Conservation (phyloP, 2,113 vertebrate species). For the Microcebus jonahi region DNA sequence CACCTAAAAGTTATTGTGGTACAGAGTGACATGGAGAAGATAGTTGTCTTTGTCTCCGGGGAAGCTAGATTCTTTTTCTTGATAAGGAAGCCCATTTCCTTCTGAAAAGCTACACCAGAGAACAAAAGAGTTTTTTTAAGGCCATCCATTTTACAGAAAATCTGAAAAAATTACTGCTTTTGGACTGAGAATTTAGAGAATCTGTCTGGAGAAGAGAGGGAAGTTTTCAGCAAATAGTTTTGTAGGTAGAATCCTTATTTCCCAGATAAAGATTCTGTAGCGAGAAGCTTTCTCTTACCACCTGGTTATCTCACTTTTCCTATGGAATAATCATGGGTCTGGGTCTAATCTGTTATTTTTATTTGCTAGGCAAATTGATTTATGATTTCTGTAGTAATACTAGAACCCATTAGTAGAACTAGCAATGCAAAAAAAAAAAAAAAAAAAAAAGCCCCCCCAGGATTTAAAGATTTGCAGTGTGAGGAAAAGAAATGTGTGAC, state of each 20-base stretch:
- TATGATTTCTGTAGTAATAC: constrained; percentile 17
- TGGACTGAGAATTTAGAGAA: constrained; percentile 2
- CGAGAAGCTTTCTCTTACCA: background rate
- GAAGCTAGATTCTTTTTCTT: constrained; percentile 24
- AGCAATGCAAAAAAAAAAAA: background rate
- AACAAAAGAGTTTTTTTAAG: constrained; percentile 57
- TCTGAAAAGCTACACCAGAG: constrained; percentile 30
- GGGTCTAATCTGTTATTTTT: constrained; percentile 29
- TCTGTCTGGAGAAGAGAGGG: background rate
- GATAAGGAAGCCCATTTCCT: constrained; percentile 49
- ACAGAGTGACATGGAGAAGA: background rate
- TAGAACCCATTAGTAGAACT: background rate
- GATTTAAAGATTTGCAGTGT: background rate
- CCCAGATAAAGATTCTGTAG: constrained; percentile 8
- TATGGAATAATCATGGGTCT: background rate
- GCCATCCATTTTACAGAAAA: constrained; percentile 30
- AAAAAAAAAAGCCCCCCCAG: background rate
- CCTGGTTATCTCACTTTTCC: background rate
- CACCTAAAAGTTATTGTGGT: background rate
- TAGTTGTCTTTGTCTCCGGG: background rate
- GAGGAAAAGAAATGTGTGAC: background rate
- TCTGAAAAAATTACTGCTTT: background rate
- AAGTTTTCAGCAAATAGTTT: background rate
- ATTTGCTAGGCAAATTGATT: constrained; percentile 37
- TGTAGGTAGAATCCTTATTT: background rate